Evolutionary conservation across 2,113 vertebrate species (phyloP), one percentile per base, ranked within the genome.

Genomic region (Perca schrenkii): DNA sequence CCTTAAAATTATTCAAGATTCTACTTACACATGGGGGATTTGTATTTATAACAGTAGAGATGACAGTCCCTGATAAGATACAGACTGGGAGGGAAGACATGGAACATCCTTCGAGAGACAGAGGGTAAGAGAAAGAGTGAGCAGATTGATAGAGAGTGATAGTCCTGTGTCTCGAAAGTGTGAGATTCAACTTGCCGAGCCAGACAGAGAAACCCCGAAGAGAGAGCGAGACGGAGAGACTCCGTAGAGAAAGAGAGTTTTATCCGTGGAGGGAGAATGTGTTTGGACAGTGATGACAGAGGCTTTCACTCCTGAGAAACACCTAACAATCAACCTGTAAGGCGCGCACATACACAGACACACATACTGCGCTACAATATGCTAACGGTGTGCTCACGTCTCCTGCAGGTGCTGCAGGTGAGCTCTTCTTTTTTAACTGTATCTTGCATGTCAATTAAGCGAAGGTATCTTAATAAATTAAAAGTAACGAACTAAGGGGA

Each of bases 221-320:
- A 43, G 3, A 71, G 56, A 52, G 43, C 31, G 25, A 63, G 16
- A 67, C 22, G 12, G 53, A 36, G 79, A 60, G 62, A 82, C 84
- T 79, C 85, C 3, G 56, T 89, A 79, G 89, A 84, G 78, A 52
- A 19, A 56, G 58, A 40, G 53, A 36, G 86, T 75, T 86, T 90
- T 67, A 80, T 91, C 84, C 84, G 80, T 58, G 17, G 76, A 77
- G 81, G 77, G 82, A 90, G 77, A 67, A 88, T 72, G 89, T 89
- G 92, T 92, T 81, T 92, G 71, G 87, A 86, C 74, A 72, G 88
- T 17, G 88, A 85, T 88, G 91, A 92, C 90, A 91, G 87, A 88
- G 77, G 74, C 57, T 36, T 53, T 53, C 74, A 90, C 91, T 89
- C 82, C 88, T 74, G 93, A 89, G 90, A 93, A 91, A 92, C 92